These are phyloP conservation scores for Oxygymnocypris stewartii DNA, from an alignment of 2,113 vertebrate species.

Conservation along the genomic window DNA sequence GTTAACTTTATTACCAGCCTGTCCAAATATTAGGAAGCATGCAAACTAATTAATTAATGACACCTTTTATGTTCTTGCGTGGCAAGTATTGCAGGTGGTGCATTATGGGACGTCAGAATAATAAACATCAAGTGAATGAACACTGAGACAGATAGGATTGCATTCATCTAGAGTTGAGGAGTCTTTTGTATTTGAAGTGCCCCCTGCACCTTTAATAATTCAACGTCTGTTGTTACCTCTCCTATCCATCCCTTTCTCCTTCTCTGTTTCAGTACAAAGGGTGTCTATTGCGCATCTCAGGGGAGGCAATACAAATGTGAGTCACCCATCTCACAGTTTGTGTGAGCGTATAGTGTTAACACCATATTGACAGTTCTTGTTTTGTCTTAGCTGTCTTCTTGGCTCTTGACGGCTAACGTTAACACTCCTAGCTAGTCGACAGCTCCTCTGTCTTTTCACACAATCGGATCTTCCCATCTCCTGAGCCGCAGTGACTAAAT, in stretches of 20 bases:
- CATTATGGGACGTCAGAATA: constrained; percentile 57
- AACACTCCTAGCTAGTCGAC: neutral
- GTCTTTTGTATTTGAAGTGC: constrained; percentile 67
- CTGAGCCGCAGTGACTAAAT: constrained; percentile 37
- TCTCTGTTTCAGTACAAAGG: constrained; percentile 55
- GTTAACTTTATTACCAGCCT: constrained; percentile 83
- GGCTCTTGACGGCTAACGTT: neutral
- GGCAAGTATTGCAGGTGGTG: constrained; percentile 32
- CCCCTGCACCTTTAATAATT: constrained; percentile 68
- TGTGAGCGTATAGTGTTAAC: constrained; percentile 3
- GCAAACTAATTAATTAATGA: constrained; percentile 82
- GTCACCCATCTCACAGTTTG: neutral
- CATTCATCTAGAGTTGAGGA: neutral
- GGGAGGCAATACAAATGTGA: neutral
- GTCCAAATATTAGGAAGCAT: constrained; percentile 84
- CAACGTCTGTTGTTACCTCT: constrained; percentile 58
- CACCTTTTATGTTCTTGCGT: constrained; percentile 67
- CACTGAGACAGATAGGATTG: constrained; percentile 8
- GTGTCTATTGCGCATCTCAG: constrained; percentile 44
- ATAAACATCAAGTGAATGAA: constrained; percentile 16
- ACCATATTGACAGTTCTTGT: constrained; percentile 8
- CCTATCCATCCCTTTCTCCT: constrained; percentile 34
- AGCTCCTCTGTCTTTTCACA: constrained; percentile 19
- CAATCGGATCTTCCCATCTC: constrained; percentile 12
- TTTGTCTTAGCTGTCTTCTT: neutral